phyloP scores from a whole-genome alignment of 2,888 invertebrate species.

The Callosobruchus maculatus region DNA sequence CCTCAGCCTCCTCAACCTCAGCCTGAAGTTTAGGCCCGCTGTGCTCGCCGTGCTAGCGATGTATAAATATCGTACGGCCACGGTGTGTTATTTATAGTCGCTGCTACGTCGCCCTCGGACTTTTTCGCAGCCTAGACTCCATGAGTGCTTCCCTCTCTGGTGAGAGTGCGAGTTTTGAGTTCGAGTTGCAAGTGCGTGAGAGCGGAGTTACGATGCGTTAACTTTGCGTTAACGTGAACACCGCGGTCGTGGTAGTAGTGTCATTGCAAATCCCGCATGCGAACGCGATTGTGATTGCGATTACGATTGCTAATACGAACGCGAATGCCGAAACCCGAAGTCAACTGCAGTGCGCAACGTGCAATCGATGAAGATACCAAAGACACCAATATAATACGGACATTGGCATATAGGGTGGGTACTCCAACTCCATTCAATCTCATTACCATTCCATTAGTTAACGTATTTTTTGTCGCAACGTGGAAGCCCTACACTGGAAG shows the following conservation, averaged over 20 bases:
- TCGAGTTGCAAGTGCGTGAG: background rate
- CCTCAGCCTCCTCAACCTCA: background rate
- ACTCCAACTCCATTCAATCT: background rate
- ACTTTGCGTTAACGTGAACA: background rate
- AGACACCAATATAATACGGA: conserved; percentile 2
- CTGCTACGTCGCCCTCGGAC: background rate
- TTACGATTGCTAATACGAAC: background rate
- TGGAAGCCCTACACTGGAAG: no score
- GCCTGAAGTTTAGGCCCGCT: background rate
- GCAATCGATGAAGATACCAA: conserved; percentile 37
- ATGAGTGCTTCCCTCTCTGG: background rate
- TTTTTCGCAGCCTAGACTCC: background rate
- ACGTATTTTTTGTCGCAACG: no score
- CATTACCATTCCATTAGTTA: background rate
- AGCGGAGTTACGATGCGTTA: background rate
- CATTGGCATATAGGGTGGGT: conserved; percentile 7
- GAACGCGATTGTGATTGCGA: no score
- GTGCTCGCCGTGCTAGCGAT: background rate
- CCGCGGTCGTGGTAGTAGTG: background rate
- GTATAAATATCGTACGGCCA: background rate
- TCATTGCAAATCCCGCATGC: background rate
- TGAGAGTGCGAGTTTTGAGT: background rate
- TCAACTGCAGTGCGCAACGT: conserved; percentile 33
- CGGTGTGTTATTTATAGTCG: background rate
- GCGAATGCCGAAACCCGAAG: background rate